These are phyloP conservation scores for Gymnoscelis rufifasciata DNA, from an alignment of 2,888 invertebrate genomes.

Conservation along the genomic window DNA sequence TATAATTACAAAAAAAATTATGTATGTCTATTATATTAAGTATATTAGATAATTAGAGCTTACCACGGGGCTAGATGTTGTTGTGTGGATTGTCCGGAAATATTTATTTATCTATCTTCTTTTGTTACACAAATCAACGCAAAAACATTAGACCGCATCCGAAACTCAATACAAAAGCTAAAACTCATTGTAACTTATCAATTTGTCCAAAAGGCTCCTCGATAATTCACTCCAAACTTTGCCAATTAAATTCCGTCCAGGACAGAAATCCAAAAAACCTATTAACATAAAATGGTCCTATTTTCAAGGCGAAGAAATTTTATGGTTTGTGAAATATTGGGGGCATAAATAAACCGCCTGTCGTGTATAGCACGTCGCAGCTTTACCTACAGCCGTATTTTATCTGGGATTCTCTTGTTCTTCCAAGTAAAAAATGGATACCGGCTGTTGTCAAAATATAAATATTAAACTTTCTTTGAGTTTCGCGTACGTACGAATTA, in stretches of 20 bases:
- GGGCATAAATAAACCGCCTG: slow-evolving; percentile 72
- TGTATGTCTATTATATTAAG: no score
- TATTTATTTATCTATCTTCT: no score
- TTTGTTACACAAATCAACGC: no score
- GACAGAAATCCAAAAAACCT: slow-evolving; percentile 51
- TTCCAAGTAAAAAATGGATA: slow-evolving; percentile 61
- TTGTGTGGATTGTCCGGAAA: no score
- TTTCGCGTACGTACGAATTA: neutral
- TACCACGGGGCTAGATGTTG: no score
- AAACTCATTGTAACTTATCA: slow-evolving; percentile 16
- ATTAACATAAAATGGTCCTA: slow-evolving; percentile 72
- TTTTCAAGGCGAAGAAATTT: slow-evolving; percentile 69
- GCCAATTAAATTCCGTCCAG: slow-evolving; percentile 34
- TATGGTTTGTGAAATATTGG: slow-evolving; percentile 77
- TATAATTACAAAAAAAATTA: no score
- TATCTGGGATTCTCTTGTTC: slow-evolving; percentile 68
- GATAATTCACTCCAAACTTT: slow-evolving; percentile 31
- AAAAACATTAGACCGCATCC: no score
- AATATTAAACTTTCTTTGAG: slow-evolving; percentile 35
- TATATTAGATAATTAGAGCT: no score
- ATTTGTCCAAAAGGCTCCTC: slow-evolving; percentile 22
- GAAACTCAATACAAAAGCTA: no score
- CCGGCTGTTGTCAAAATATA: slow-evolving; percentile 42
- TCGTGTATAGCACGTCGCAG: slow-evolving; percentile 72
- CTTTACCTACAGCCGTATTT: slow-evolving; percentile 66